Conservation (phyloP, 2,797 vertebrate genomes). For the Galagoides demidoff region DNA sequence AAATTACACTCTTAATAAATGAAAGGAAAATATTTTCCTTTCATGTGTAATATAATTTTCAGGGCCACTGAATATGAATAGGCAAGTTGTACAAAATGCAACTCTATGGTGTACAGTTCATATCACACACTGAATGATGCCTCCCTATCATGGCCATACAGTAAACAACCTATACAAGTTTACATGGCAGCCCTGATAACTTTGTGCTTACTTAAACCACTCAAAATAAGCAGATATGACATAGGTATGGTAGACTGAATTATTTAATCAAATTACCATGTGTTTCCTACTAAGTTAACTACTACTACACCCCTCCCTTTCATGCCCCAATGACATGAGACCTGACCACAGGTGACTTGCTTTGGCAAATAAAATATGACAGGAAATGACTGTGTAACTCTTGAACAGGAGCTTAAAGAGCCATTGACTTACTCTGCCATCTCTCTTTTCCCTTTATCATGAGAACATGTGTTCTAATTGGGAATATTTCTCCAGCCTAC, state of each 20-base stretch:
- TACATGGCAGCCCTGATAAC: neutral
- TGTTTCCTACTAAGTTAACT: neutral
- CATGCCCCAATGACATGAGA: neutral
- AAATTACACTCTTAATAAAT: slow-evolving; percentile 32
- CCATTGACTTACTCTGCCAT: neutral
- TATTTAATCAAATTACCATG: neutral
- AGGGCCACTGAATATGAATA: neutral
- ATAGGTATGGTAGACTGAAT: neutral
- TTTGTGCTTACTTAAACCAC: neutral
- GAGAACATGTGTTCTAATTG: neutral
- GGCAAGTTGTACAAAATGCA: neutral
- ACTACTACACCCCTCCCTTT: neutral
- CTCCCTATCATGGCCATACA: neutral
- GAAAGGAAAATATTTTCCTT: slow-evolving; percentile 10
- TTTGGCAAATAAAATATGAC: slow-evolving; percentile 29
- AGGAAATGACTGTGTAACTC: neutral
- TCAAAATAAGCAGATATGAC: slow-evolving; percentile 30
- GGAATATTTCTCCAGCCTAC: neutral
- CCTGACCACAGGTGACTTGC: neutral
- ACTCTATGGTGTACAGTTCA: neutral
- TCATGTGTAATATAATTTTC: slow-evolving; percentile 28
- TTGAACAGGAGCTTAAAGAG: neutral
- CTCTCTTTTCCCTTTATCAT: neutral
- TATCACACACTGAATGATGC: neutral
- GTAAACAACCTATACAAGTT: neutral